These are phyloP conservation scores for Xenopus tropicalis DNA, from an alignment of 2,113 vertebrate species.

Conservation along the genomic window UCB_Xtro_10.0 CM004448.2:38072001-38072500, in stretches of 20 bases:
- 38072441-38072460: too few relatives aligned
- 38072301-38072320: too few relatives aligned
- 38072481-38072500: too few relatives aligned
- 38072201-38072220: slow-evolving; percentile 83
- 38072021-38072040: too few relatives aligned
- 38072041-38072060: slow-evolving; percentile 21
- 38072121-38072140: slow-evolving; percentile 76
- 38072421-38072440: too few relatives aligned
- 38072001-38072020: too few relatives aligned
- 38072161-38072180: slow-evolving; percentile 97
- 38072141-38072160: slow-evolving; percentile 84
- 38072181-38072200: slow-evolving; percentile 88
- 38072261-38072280: slow-evolving; percentile 66
- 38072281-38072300: slow-evolving; percentile 59
- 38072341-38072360: too few relatives aligned
- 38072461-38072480: too few relatives aligned
- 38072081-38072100: slow-evolving; percentile 72
- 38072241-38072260: slow-evolving; percentile 73
- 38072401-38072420: too few relatives aligned
- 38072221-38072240: slow-evolving; percentile 73
- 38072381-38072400: too few relatives aligned
- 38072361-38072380: too few relatives aligned
- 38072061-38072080: slow-evolving; percentile 51
- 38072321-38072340: too few relatives aligned
- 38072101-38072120: slow-evolving; percentile 59